A percentile compares a stretch with the other conserved stretches of the same genome.
phyloP scores from a whole-genome alignment of 1,140 invertebrate genomes.

The Bactericera cockerelli region DNA sequence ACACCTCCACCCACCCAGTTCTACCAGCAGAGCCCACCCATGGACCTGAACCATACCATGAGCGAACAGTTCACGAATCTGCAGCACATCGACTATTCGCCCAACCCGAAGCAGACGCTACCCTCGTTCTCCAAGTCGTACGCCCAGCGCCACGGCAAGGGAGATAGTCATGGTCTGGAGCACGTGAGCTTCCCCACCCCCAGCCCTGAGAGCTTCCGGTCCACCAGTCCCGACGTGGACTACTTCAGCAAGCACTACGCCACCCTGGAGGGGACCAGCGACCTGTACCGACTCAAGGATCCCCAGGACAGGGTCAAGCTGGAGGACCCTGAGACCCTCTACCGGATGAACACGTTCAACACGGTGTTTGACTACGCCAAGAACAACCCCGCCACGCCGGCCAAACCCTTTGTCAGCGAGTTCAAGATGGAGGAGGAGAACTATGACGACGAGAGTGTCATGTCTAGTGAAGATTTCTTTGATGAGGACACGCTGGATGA shows the following conservation, averaged over 20 bases:
- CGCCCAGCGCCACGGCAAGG: conserved; percentile 24
- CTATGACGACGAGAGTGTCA: neutral
- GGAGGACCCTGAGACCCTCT: neutral
- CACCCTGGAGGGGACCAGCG: neutral
- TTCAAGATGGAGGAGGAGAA: neutral
- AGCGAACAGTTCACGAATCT: neutral
- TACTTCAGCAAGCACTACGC: neutral
- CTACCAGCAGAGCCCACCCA: neutral
- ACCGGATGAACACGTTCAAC: conserved; percentile 1
- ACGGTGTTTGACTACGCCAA: conserved; percentile 5
- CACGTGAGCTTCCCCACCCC: conserved; percentile 41
- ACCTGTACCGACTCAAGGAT: neutral
- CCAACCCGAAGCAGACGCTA: conserved; percentile 9
- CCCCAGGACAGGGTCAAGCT: neutral
- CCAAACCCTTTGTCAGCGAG: neutral
- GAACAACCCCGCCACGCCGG: neutral
- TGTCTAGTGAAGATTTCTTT: neutral
- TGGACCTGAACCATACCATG: neutral
- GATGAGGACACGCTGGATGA: neutral
- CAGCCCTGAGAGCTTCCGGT: conserved; percentile 39
- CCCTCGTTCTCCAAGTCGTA: conserved; percentile 3
- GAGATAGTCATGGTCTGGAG: conserved; percentile 27
- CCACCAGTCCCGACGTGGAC: conserved; percentile 30
- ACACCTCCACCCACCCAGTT: conserved; percentile 8
- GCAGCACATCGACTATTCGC: conserved; percentile 1